These are phyloP conservation scores for Caenorhabditis brenneri DNA, from an alignment of 1,140 invertebrate species.

Conservation along the genomic window DNA sequence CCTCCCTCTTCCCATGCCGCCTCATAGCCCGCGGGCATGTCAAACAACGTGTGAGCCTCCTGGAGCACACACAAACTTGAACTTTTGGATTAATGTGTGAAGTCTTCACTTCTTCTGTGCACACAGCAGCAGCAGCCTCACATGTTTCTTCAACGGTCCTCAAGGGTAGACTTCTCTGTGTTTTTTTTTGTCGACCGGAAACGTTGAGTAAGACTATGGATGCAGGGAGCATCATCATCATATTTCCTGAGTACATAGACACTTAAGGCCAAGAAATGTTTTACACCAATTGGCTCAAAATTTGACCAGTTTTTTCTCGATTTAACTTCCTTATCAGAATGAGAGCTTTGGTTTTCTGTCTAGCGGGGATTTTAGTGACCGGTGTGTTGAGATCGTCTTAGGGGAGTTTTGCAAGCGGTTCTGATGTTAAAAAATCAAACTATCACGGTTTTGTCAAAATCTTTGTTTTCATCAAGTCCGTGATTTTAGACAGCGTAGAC, in stretches of 20 bases:
- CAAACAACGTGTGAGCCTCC: background rate
- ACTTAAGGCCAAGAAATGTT: background rate
- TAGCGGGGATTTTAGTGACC: no score
- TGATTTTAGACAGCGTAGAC: no score
- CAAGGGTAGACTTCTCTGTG: no score
- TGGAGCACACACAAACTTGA: background rate
- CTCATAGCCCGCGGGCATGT: background rate
- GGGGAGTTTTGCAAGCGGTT: no score
- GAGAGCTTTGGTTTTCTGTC: no score
- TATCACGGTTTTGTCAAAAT: no score
- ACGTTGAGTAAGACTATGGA: background rate
- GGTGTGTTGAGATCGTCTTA: no score
- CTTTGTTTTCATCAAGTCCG: no score
- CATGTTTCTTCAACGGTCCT: background rate
- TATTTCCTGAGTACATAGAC: constrained; percentile 15
- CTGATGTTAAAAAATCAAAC: no score
- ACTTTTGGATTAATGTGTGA: constrained; percentile 35
- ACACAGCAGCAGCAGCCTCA: no score
- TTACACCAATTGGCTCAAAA: background rate
- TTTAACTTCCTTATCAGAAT: background rate
- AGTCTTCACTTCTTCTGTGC: background rate
- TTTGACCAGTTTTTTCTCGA: background rate
- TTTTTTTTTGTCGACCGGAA: background rate
- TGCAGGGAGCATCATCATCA: background rate
- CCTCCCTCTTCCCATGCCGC: background rate